A percentile compares a stretch with the other conserved stretches of the same genome.
Evolutionary conservation across 2,113 vertebrate genomes (phyloP).

Genomic region (Phyllopteryx taeniolatus): DNA sequence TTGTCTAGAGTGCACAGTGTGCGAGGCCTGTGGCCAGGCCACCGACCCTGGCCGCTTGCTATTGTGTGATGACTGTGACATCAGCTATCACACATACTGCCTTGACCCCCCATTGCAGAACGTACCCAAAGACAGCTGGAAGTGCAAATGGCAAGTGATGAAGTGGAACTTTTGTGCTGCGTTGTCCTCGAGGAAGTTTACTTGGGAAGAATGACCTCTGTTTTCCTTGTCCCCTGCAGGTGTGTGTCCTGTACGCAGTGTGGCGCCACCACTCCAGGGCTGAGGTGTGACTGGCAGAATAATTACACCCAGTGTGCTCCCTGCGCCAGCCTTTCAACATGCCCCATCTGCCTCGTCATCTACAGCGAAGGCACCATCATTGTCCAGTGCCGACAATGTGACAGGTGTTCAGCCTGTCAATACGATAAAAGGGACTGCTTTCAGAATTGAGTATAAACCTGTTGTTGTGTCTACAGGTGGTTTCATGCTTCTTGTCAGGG

Average conservation of each 20-base stretch:
- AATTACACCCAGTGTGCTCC: constrained; percentile 97
- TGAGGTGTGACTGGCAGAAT: constrained; percentile 96
- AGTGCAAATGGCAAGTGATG: constrained; percentile 89
- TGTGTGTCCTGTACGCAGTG: constrained; percentile 96
- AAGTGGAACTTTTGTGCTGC: not conserved
- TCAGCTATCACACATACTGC: constrained; percentile 98
- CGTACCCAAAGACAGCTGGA: constrained; percentile 97
- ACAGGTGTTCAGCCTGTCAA: constrained; percentile 75
- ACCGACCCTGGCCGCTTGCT: constrained; percentile 92
- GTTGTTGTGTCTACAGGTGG: constrained; percentile 77
- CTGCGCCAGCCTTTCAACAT: constrained; percentile 87
- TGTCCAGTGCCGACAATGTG: constrained; percentile 92
- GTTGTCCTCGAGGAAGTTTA: constrained; percentile 18
- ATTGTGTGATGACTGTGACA: constrained; percentile 95
- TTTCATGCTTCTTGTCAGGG: constrained; percentile 96
- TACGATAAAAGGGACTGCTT: constrained; percentile 7
- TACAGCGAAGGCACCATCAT: constrained; percentile 92
- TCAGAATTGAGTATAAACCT: constrained; percentile 1
- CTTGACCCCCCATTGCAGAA: constrained; percentile 94
- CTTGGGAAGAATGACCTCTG: constrained; percentile 26
- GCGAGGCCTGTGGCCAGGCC: constrained; percentile 94
- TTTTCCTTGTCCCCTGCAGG: constrained; percentile 69
- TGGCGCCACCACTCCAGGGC: constrained; percentile 87
- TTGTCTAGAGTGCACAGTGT: constrained; percentile 96
- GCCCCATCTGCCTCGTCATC: constrained; percentile 84